Evolutionary conservation across 1,140 invertebrate genomes (phyloP).

Genomic region (Brachionus asplanchnoidis): DNA sequence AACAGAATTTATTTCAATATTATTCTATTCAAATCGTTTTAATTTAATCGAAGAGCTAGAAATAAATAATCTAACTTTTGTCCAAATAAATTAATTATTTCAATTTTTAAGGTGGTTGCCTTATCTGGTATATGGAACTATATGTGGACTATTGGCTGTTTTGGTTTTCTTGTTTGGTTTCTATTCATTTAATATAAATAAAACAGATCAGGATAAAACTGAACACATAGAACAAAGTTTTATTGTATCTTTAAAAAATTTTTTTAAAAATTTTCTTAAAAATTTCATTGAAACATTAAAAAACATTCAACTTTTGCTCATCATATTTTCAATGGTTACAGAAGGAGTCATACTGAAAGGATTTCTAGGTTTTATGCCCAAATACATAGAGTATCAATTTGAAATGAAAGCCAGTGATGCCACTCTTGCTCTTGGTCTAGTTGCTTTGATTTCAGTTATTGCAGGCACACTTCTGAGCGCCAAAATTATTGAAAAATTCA

Average conservation of each 20-base stretch:
- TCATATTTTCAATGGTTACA: neutral
- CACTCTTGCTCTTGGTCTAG: neutral
- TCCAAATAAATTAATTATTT: neutral
- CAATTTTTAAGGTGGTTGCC: neutral
- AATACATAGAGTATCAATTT: conserved; percentile 25
- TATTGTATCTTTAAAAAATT: neutral
- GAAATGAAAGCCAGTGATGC: neutral
- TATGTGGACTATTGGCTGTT: neutral
- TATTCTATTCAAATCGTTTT: too few species aligned
- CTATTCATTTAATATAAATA: neutral
- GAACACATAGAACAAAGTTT: neutral
- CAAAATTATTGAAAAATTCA: neutral
- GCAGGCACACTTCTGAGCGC: neutral
- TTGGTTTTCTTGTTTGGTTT: neutral
- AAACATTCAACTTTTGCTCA: neutral
- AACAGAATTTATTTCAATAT: too few species aligned
- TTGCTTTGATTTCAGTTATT: conserved; percentile 4
- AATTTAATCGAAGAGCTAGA: too few species aligned
- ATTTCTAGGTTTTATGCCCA: conserved; percentile 6
- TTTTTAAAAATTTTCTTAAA: neutral
- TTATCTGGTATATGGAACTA: conserved; percentile 2
- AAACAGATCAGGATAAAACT: neutral
- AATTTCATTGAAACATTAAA: neutral
- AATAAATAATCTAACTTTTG: too few species aligned
- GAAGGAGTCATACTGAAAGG: conserved; percentile 6